A percentile compares a stretch with the other conserved stretches of the same genome.
Evolutionary conservation across 2,888 invertebrate genomes (phyloP).

Genomic region (Gastrophysa polygoni): DNA sequence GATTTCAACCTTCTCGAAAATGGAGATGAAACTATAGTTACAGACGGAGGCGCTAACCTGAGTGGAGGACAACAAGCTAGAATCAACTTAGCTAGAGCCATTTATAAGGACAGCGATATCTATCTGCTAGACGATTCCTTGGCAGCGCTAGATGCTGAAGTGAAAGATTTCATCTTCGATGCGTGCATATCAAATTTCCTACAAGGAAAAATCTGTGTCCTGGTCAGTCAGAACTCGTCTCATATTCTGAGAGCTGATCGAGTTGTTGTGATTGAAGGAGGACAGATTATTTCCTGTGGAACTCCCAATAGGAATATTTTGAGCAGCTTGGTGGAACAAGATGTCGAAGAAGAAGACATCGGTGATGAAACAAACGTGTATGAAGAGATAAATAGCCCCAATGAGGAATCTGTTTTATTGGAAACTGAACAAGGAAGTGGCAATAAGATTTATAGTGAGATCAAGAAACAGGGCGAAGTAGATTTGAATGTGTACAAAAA

Average conservation of each 20-base stretch:
- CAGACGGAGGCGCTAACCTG: slow-evolving; percentile 67
- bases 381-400: slow-evolving; percentile 15
- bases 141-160: slow-evolving; percentile 46
- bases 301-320: slow-evolving; percentile 19
- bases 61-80: slow-evolving; percentile 64
- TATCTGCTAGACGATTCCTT: slow-evolving; percentile 50
- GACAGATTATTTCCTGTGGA: slow-evolving; percentile 21
- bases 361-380: slow-evolving; percentile 14
- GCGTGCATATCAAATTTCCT: slow-evolving; percentile 47
- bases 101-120: slow-evolving; percentile 49
- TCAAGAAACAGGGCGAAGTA: slow-evolving; percentile 46
- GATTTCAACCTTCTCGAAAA: slow-evolving; percentile 59
- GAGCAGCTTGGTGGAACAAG: slow-evolving; percentile 11
- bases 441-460: slow-evolving; percentile 45
- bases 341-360: slow-evolving; percentile 16
- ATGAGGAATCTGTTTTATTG: slow-evolving; percentile 30
- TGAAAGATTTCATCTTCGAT: slow-evolving; percentile 44
- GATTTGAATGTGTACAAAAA: slow-evolving; percentile 44
- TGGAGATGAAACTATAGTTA: slow-evolving; percentile 62
- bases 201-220: slow-evolving; percentile 45
- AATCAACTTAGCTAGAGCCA: slow-evolving; percentile 48
- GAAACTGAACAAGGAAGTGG: slow-evolving; percentile 17
- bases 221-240: slow-evolving; percentile 47
- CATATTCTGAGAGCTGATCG: slow-evolving; percentile 43
- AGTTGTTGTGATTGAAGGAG: slow-evolving; percentile 39